Evolutionary conservation across 1,140 invertebrate genomes (phyloP), one percentile per base, ranked within the genome.

Genomic region (Drosophila orena): DNA sequence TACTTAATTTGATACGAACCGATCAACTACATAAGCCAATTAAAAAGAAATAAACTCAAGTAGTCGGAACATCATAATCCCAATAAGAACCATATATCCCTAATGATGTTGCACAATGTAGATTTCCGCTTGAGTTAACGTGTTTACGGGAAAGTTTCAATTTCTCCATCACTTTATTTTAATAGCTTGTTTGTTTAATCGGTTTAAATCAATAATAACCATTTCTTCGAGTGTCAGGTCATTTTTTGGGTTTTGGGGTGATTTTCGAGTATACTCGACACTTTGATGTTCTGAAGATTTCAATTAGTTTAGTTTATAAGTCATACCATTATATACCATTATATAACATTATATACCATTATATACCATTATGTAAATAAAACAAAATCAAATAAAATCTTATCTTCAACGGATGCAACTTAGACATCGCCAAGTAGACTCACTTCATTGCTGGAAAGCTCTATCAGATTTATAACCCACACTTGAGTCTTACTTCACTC

Each of bases 101-200:
- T 4, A 8, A 1, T 4, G 22, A 46, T 14, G 3, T 3, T 14
- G 3, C 95, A 95, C 24, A 27, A 6, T 2, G 7, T 8, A 7
- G 30, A 30, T 30, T 27, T 27, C 24, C 24, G 6, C 4, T 6
- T 6, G 24, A 27, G 24, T 0, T 27, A 27, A 24, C 22, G 2
- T 24, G 22, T 24, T 3, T 24, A 24, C 22, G 4, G 22, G 22
- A 24, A 24, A 24, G 22, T 24, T 24, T 24, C 22, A 24, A 24
- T 24, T 2, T 24, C 22, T 24, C 22, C 22, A 24, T 24, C 22
- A 24, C 22, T 17, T 17, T 17, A 17, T 17, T 17, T 17, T 17
- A 17, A 17, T 17, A 17, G 17, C 17, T 17, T 17, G 17, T 17
- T 17, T 17, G 17, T 0, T 24, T 24, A 4, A 24, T 24, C 4